phyloP scores from a whole-genome alignment of 1,140 invertebrate genomes.

The Pachypsylla venusta region DNA sequence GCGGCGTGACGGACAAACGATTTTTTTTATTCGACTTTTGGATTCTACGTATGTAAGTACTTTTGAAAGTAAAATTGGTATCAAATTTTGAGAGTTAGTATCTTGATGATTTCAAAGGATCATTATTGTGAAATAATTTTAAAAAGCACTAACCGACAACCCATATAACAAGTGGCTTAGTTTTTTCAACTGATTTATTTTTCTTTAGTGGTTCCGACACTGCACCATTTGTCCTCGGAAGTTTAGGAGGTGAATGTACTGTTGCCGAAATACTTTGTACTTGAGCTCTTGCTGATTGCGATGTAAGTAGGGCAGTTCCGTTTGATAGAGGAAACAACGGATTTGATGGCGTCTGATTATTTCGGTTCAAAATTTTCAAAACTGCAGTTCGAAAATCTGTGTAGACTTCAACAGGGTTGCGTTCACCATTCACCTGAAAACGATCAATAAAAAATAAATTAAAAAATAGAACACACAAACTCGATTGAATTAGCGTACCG shows the following conservation, averaged over 20 bases:
- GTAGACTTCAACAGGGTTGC: slow-evolving; percentile 66
- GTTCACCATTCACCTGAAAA: slow-evolving; percentile 70
- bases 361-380: slow-evolving; percentile 41
- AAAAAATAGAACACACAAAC: no score
- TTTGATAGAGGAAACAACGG: slow-evolving; percentile 6
- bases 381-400: slow-evolving; percentile 58
- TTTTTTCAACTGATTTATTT: neutral
- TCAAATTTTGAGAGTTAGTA: no score
- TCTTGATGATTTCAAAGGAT: no score
- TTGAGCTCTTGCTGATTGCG: neutral
- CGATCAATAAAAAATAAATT: no score
- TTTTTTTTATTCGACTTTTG: no score
- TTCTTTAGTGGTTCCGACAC: neutral
- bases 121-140: no score
- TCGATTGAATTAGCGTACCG: no score
- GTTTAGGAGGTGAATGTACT: slow-evolving; percentile 3
- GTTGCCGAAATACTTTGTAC: neutral
- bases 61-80: no score
- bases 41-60: no score
- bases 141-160: slow-evolving; percentile 50
- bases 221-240: neutral
- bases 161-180: slow-evolving; percentile 44
- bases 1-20: no score
- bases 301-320: neutral
- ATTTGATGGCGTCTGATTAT: neutral